phyloP scores from a whole-genome alignment of 2,113 vertebrate genomes.

The Eurypyga helias region DNA sequence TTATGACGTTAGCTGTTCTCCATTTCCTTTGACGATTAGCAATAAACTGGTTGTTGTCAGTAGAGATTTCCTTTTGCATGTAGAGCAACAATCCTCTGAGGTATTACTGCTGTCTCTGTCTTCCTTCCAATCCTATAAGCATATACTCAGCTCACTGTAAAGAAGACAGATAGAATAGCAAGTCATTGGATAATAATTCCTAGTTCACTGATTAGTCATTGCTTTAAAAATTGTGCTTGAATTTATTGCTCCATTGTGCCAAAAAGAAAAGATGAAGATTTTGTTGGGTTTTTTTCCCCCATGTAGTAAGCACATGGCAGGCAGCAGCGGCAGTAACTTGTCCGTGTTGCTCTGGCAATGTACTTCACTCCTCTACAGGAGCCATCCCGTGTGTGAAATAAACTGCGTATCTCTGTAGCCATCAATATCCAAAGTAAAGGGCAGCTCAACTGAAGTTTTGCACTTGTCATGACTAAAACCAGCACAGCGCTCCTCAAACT shows the following conservation, averaged over 20 bases:
- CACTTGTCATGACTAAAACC: too few relatives aligned
- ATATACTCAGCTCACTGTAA: not conserved
- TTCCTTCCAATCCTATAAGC: not conserved
- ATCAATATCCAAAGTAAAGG: not conserved
- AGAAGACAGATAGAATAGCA: not conserved
- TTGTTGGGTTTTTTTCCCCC: too few relatives aligned
- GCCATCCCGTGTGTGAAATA: not conserved
- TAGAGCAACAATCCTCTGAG: not conserved
- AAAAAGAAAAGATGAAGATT: not conserved
- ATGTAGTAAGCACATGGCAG: not conserved
- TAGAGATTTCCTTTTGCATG: not conserved
- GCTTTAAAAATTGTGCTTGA: not conserved
- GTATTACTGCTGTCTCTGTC: not conserved
- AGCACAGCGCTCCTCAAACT: not conserved
- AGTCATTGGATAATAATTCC: not conserved
- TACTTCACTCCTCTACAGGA: not conserved
- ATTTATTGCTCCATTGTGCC: not conserved
- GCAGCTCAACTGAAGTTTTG: not conserved
- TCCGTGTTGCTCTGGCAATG: not conserved
- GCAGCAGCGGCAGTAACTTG: not conserved
- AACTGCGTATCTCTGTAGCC: not conserved
- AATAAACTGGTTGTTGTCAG: not conserved
- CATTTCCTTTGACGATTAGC: not conserved
- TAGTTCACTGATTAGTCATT: not conserved
- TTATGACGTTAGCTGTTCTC: not conserved